Percentiles rank a stretch among this genome's conserved stretches.
phyloP scores from a whole-genome alignment of 2,797 vertebrate genomes.

The Brachyalestes nurse region DNA sequence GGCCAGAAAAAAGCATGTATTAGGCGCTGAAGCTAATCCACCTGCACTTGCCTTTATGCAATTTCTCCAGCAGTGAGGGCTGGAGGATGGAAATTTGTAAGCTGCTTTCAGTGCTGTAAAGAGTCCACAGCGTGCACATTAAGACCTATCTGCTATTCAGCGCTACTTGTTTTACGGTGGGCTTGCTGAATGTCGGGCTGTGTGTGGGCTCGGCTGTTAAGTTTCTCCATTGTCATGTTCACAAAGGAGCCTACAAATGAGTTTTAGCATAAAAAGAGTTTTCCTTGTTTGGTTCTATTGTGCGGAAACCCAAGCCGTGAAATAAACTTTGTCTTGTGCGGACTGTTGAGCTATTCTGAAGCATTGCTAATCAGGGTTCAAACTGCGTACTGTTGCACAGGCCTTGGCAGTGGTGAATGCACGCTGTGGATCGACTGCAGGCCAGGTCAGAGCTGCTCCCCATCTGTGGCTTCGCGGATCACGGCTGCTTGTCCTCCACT shows the following conservation, averaged over 20 bases:
- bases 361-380: background rate
- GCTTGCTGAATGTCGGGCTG: background rate
- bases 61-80: background rate
- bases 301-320: background rate
- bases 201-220: background rate
- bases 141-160: background rate
- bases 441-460: background rate
- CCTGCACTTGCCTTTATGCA: background rate
- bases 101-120: background rate
- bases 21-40: constrained; percentile 4
- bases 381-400: background rate
- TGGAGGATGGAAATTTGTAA: background rate
- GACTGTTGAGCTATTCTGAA: background rate
- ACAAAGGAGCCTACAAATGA: background rate
- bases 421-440: background rate
- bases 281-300: background rate
- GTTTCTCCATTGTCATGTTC: background rate
- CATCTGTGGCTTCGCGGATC: constrained; percentile 18
- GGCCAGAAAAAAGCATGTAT: background rate
- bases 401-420: background rate
- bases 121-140: background rate
- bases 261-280: background rate
- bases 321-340: background rate
- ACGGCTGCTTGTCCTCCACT: constrained; percentile 10
- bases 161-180: constrained; percentile 16